Evolutionary conservation across 2,888 invertebrate species (phyloP).

Genomic region (Zele albiditarsus): DNA sequence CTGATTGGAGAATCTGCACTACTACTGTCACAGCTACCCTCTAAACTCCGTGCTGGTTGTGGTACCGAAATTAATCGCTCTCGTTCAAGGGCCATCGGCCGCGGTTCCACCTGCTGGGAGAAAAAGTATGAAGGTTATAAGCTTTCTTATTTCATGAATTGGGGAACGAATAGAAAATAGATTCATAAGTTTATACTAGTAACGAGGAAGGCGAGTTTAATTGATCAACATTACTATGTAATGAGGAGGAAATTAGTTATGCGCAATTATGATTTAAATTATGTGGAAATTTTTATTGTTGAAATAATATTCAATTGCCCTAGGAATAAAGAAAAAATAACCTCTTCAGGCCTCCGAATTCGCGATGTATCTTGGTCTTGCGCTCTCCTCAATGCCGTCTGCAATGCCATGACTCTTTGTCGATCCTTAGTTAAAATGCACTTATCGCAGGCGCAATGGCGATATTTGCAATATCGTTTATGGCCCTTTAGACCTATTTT

Average conservation of each 20-base stretch:
- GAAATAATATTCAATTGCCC: too few relatives aligned
- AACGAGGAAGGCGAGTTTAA: too few relatives aligned
- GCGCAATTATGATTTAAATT: too few relatives aligned
- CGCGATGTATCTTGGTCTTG: slow-evolving; percentile 86
- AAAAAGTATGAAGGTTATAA: slow-evolving; percentile 45
- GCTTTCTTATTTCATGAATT: not conserved
- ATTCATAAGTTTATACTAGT: too few relatives aligned
- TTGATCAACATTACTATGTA: too few relatives aligned
- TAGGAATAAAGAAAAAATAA: slow-evolving; percentile 55
- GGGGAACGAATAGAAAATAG: too few relatives aligned
- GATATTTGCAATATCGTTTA: slow-evolving; percentile 92
- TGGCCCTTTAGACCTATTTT: slow-evolving; percentile 92
- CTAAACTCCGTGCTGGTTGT: slow-evolving; percentile 59
- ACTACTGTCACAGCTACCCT: slow-evolving; percentile 77
- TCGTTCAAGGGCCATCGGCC: slow-evolving; percentile 50
- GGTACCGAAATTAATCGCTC: slow-evolving; percentile 52
- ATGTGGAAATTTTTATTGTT: too few relatives aligned
- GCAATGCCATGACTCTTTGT: slow-evolving; percentile 91
- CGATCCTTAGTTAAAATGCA: slow-evolving; percentile 90
- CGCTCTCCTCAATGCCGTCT: slow-evolving; percentile 88
- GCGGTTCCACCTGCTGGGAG: slow-evolving; percentile 59
- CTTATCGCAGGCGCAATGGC: slow-evolving; percentile 88
- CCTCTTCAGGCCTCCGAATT: slow-evolving; percentile 55
- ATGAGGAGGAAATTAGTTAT: too few relatives aligned
- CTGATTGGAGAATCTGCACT: slow-evolving; percentile 77